Percentiles rank a stretch among this genome's conserved stretches.
phyloP scores from a whole-genome alignment of 2,888 invertebrate genomes.

The Muscina levida region DNA sequence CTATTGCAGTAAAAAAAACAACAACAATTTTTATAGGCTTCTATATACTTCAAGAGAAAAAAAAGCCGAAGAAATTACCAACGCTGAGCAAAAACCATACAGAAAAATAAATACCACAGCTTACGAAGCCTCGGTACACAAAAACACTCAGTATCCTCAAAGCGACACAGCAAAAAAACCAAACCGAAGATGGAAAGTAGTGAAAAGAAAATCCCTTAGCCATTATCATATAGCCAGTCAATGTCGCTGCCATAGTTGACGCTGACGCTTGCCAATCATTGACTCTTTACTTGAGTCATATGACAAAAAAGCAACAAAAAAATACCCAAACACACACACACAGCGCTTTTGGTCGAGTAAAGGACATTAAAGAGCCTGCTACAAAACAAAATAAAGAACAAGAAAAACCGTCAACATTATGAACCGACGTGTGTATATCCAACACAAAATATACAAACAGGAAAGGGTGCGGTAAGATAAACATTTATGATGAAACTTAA shows the following conservation, averaged over 20 bases:
- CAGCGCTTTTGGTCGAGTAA: not conserved
- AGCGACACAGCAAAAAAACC: not conserved
- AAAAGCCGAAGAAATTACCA: not conserved
- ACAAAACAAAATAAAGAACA: slow-evolving; percentile 12
- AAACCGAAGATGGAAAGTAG: not conserved
- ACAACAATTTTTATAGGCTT: not conserved
- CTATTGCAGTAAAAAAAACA: not conserved
- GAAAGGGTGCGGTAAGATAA: slow-evolving; percentile 65
- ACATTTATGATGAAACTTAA: slow-evolving; percentile 52
- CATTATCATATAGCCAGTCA: slow-evolving; percentile 11
- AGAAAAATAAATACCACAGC: slow-evolving; percentile 58
- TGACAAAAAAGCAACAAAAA: slow-evolving; percentile 12
- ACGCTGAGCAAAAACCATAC: slow-evolving; percentile 32
- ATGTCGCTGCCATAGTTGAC: slow-evolving; percentile 6
- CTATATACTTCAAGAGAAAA: too few relatives aligned
- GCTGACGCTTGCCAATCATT: slow-evolving; percentile 57
- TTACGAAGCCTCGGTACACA: slow-evolving; percentile 44
- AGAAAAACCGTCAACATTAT: slow-evolving; percentile 32
- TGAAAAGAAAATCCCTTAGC: slow-evolving; percentile 27
- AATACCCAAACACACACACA: slow-evolving; percentile 15
- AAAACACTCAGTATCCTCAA: not conserved
- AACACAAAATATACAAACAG: slow-evolving; percentile 40
- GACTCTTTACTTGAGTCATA: slow-evolving; percentile 47
- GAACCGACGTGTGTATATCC: slow-evolving; percentile 7
- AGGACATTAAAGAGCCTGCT: slow-evolving; percentile 13